Base-by-base conservation (phyloP, 1,140 invertebrate species). In the Drosophila equinoxialis region DNA sequence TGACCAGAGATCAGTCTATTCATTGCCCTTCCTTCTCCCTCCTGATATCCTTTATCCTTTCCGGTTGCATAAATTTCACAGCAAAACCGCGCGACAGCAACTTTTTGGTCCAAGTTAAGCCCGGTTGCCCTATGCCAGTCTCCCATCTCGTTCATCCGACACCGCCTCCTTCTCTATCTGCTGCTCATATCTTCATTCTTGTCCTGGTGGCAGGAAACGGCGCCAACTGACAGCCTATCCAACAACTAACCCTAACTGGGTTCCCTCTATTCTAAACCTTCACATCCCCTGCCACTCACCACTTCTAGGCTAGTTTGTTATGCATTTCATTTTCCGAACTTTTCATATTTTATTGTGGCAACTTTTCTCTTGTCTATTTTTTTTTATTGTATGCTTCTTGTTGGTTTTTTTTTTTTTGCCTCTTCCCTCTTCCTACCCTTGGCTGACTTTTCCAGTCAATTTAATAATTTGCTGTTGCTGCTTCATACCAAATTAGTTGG, bases 21-120 rank as follows among this genome's bases (percentile, higher is more conserved):
- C 35, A 39, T 17, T 14, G 75, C 63, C 61, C 57, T 51, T 7
- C 37, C 45, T 51, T 51, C 17, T 51, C 63, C 66, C 65, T 68
- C 64, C 80, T 79, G 80, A 83, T 83, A 83, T 83, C 80, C 80
- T 83, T 82, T 70, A 74, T 81, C 74, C 71, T 79, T 82, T 83
- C 80, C 80, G 80, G 71, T 64, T 65, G 80, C 80, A 83, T 83
- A 83, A 83, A 82, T 83, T 83, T 79, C 45, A 51, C 8, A 51
- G 45, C 45, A 23, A 51, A 51, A 51, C 45, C 45, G 45, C 45
- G 45, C 45, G 45, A 35, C 65, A 79, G 65, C 81, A 78, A 54
- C 79, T 54, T 33, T 45, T 58, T 69, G 80, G 71, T 51, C 74
- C 77, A 78, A 81, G 79, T 73, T 82, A 82, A 82, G 45, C 17